Base-by-base conservation (phyloP, 2,113 vertebrate species). In the Microtus oregoni region DNA sequence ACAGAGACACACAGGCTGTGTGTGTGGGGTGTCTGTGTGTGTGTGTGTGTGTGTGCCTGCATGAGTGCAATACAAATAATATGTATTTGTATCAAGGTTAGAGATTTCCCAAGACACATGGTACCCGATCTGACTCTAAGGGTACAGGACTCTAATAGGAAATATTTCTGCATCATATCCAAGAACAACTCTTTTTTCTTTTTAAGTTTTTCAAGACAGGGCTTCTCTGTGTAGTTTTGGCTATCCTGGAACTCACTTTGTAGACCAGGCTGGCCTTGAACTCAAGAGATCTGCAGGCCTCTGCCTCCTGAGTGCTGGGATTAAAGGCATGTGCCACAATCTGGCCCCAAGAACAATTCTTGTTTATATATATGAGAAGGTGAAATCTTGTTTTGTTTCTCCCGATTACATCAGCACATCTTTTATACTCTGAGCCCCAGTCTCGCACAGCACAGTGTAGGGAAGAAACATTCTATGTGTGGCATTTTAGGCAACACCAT, bases 361-460 rank as follows among this genome's bases (percentile, higher is more conserved):
- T 47, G 94, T 41, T 89, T 91, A 86, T 0, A 1, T 15, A 67
- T n/a, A 68, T 17, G 35, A 87, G 26, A 95, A 81, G 30, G 78
- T 68, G 28, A 93, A 94, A 70, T 13, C 30, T 73, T 30, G 41
- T 79, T 44, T 55, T 81, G 14, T 89, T 72, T 96, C 38, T 88
- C 55, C 7, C 26, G 78, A 86, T 58, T 75, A 61, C 47, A 68
- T 35, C 55, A 76, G 22, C 65, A 90, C 70, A 93, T 72, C 3
- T 63, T 92, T 65, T 67, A 65, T 73, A 67, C 89, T 70, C 32
- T 28, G 61, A 83, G 55, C 63, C 7, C 19, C 47, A 82, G 11
- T 63, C 55, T 63, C 47, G n/a, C 61, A 91, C 0, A 89, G 28
- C 61, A 91, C 0, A 89, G 28, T 68, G 14, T 28, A 85, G 13